Percentiles rank a stretch among this genome's conserved stretches.
These are phyloP conservation scores for Cataglyphis rosenhaueri DNA, from an alignment of 2,888 invertebrate species.

Conservation along the genomic window DNA sequence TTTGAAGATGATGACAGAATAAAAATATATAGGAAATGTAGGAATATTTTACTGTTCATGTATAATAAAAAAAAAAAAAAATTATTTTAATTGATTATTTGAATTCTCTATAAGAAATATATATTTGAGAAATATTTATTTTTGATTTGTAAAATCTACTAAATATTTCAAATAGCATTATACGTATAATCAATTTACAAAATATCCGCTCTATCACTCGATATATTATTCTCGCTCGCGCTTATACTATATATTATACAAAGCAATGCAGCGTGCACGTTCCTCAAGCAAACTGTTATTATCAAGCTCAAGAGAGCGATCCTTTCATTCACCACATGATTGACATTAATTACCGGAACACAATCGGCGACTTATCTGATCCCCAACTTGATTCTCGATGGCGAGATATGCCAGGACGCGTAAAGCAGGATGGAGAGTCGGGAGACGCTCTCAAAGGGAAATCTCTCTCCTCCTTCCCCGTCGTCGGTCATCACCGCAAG, in stretches of 20 bases:
- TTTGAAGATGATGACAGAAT: too few relatives aligned
- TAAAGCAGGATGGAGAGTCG: slow-evolving; percentile 29
- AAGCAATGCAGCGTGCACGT: background rate
- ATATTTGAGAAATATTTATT: too few relatives aligned
- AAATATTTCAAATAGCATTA: background rate
- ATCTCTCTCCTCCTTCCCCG: background rate
- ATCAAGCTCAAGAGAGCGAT: slow-evolving; percentile 15
- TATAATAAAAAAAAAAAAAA: too few relatives aligned
- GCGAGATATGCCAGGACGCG: slow-evolving; percentile 43
- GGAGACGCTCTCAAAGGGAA: slow-evolving; percentile 36
- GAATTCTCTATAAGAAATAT: too few relatives aligned
- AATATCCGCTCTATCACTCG: background rate
- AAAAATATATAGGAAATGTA: too few relatives aligned
- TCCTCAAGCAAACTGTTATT: background rate
- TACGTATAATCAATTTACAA: background rate
- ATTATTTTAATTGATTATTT: too few relatives aligned
- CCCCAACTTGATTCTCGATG: slow-evolving; percentile 22
- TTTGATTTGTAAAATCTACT: background rate
- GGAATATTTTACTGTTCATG: too few relatives aligned
- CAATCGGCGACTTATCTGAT: slow-evolving; percentile 51
- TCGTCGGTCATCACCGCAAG: slow-evolving; percentile 41
- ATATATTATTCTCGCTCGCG: background rate
- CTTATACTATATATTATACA: background rate
- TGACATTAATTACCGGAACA: slow-evolving; percentile 55
- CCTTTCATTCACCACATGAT: slow-evolving; percentile 36